These are phyloP conservation scores for Echinarachnius parma DNA, from an alignment of 53 echinoderm and acorn worm species.

Conservation along the genomic window DNA sequence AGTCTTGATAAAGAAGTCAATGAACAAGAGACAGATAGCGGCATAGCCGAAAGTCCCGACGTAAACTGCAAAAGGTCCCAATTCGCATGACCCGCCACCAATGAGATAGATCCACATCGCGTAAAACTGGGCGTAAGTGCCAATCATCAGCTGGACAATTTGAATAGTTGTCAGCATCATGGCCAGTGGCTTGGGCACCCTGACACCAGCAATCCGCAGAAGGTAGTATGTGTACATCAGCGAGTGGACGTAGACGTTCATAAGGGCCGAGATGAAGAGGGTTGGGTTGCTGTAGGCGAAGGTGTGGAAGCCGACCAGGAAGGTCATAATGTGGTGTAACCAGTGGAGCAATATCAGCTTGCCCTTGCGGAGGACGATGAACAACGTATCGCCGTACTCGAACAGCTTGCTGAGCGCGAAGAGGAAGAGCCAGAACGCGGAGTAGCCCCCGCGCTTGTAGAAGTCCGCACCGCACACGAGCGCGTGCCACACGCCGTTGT, in stretches of 20 bases:
- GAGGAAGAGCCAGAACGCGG: constrained; percentile 68
- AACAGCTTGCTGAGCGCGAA: constrained; percentile 71
- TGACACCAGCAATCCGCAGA: constrained; percentile 44
- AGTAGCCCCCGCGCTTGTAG: constrained; percentile 46
- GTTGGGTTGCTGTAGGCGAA: constrained; percentile 61
- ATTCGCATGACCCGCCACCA: constrained; percentile 16
- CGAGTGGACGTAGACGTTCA: constrained; percentile 80
- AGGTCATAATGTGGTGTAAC: constrained; percentile 78
- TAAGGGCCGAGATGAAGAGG: constrained; percentile 53
- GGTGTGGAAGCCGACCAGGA: constrained; percentile 60
- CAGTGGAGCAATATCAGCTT: constrained; percentile 78
- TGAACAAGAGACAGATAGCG: constrained; percentile 22
- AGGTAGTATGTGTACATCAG: constrained; percentile 82
- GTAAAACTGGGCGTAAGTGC: constrained; percentile 68
- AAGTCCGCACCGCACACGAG: constrained; percentile 65
- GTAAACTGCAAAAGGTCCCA: constrained; percentile 2
- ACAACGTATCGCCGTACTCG: constrained; percentile 73
- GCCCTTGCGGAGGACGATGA: constrained; percentile 75
- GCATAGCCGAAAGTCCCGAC: constrained; percentile 35
- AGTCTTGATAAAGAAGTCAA: constrained; percentile 39
- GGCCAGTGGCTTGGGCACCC: constrained; percentile 59
- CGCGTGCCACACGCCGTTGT: constrained; percentile 56
- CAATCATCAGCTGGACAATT: constrained; percentile 69
- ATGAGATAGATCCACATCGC: constrained; percentile 34
- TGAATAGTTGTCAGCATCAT: constrained; percentile 66